Conservation (phyloP, 1,140 invertebrate species). For the Dolichoris vasculosae region DNA sequence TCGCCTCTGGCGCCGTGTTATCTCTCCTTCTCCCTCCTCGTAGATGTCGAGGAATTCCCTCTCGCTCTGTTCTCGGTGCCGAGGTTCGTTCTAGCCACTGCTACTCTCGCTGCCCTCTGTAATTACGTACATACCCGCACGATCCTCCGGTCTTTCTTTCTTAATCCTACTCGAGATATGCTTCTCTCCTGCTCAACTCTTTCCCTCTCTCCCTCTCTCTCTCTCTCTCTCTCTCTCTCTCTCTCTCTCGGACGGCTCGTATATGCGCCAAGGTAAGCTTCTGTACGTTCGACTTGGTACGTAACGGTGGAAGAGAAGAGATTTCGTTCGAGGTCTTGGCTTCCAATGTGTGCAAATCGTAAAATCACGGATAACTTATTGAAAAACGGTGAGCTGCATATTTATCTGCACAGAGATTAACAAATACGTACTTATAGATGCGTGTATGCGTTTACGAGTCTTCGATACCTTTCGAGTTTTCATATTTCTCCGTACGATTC, state of each 20-base stretch:
- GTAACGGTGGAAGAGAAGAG: background rate
- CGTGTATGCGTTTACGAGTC: background rate
- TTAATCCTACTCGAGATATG: constrained; percentile 22
- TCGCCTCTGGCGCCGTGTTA: constrained; percentile 23
- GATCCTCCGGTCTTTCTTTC: constrained; percentile 39
- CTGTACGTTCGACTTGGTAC: background rate
- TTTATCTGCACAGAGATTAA: background rate
- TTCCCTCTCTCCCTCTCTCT: constrained; percentile 39
- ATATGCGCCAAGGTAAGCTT: background rate
- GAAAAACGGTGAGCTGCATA: background rate
- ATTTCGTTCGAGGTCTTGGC: background rate
- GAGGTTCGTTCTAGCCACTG: constrained; percentile 26
- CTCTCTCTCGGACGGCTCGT: background rate
- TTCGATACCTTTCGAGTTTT: too few relatives aligned
- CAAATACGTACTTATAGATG: background rate
- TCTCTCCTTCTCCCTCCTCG: background rate
- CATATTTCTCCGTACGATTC: too few relatives aligned
- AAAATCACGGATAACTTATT: background rate
- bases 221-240: constrained; percentile 20
- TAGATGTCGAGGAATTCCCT: background rate
- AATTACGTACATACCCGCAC: constrained; percentile 34
- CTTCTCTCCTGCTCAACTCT: constrained; percentile 48
- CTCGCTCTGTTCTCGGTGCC: background rate
- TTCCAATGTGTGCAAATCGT: too few relatives aligned
- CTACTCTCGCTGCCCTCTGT: constrained; percentile 13